Evolutionary conservation across 2,888 invertebrate species (phyloP).

Genomic region (Pachydiplax longipennis): DNA sequence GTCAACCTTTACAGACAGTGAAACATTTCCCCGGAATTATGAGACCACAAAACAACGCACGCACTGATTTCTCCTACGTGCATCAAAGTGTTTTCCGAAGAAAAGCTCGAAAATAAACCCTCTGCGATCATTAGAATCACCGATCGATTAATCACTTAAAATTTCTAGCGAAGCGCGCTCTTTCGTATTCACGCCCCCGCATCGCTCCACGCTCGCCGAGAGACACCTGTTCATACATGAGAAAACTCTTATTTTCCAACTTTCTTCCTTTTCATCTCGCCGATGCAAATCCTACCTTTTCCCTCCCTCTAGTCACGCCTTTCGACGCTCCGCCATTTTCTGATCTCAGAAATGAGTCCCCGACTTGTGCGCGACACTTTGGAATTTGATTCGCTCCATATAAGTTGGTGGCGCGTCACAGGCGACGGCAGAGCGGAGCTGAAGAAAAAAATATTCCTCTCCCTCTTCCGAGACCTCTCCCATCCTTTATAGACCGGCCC

Average conservation of each 20-base stretch:
- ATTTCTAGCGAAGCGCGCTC: no score
- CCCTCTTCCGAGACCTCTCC: background rate
- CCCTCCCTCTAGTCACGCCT: background rate
- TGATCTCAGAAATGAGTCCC: background rate
- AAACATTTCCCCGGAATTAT: no score
- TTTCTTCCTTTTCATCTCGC: background rate
- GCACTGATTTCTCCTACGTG: no score
- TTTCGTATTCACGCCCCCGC: background rate
- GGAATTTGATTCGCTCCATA: conserved; percentile 18
- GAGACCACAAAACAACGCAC: no score
- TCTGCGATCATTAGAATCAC: no score
- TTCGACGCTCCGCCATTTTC: background rate
- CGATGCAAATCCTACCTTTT: background rate
- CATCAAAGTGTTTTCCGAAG: background rate
- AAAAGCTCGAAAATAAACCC: background rate
- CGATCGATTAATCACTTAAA: no score
- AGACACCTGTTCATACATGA: background rate
- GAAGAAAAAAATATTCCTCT: background rate
- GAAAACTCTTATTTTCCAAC: background rate
- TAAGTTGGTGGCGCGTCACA: conserved; percentile 3
- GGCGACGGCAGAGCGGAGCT: background rate
- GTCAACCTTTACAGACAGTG: no score
- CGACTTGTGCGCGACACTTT: conserved; percentile 4
- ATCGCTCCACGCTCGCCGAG: background rate
- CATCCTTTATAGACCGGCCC: background rate